Percentiles rank a stretch among this genome's conserved stretches.
Evolutionary conservation across 2,797 vertebrate genomes (phyloP).

Genomic region (Simalia tracyae): DNA sequence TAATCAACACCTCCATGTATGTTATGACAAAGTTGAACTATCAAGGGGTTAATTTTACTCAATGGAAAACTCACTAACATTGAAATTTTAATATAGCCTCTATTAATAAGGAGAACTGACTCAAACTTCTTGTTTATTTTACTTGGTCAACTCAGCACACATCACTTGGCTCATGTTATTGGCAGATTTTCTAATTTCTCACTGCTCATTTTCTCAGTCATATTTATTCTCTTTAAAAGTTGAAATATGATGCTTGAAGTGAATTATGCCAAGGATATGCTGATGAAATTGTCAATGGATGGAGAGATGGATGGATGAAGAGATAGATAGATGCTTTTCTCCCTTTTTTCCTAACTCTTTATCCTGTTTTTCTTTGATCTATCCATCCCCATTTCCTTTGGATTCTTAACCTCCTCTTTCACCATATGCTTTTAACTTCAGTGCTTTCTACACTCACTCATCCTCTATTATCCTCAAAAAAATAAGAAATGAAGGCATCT

Average conservation of each 20-base stretch:
- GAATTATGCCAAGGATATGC: background rate
- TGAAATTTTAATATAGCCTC: slow-evolving; percentile 44
- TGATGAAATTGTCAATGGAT: background rate
- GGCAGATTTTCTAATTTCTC: background rate
- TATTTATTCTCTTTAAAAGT: background rate
- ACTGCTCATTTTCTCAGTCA: background rate
- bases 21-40: background rate
- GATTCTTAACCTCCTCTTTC: background rate
- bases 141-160: background rate
- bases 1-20: background rate
- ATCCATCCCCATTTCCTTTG: background rate
- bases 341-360: background rate
- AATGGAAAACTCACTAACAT: slow-evolving; percentile 20
- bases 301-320: background rate
- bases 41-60: background rate
- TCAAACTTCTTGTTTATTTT: slow-evolving; percentile 43
- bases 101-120: slow-evolving; percentile 37
- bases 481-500: slow-evolving; percentile 11
- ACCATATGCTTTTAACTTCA: background rate
- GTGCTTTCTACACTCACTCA: background rate
- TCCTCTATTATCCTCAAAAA: slow-evolving; percentile 2
- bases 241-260: background rate
- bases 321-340: background rate
- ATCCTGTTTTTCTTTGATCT: background rate
- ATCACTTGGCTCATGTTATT: slow-evolving; percentile 2